Percentiles rank a stretch among this genome's conserved stretches.
These are phyloP conservation scores for Loxodonta africana DNA, from an alignment of 2,113 vertebrate species.

Conservation along the genomic window DNA sequence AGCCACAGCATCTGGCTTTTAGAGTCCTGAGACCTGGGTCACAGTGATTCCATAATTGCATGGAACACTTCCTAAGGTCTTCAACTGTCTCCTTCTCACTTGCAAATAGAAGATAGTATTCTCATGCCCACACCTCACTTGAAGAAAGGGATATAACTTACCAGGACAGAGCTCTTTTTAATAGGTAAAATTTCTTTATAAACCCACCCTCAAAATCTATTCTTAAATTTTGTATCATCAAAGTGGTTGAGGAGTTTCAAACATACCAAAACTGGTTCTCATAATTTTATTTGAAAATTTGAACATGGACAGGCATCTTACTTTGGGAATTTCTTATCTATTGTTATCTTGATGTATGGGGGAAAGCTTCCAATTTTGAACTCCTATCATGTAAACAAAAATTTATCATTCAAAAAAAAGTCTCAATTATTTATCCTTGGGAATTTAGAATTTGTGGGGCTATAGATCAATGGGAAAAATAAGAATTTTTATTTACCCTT, in stretches of 20 bases:
- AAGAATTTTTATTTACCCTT: neutral
- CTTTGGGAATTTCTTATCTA: neutral
- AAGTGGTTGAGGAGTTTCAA: neutral
- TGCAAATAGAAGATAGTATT: neutral
- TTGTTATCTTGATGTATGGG: neutral
- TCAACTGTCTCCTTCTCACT: neutral
- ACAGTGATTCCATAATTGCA: neutral
- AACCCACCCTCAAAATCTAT: neutral
- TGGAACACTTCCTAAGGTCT: neutral
- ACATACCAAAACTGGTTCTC: neutral
- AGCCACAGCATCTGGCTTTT: neutral
- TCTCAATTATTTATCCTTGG: neutral
- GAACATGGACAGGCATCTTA: neutral
- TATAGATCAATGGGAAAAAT: neutral
- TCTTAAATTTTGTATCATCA: neutral
- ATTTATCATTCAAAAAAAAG: neutral
- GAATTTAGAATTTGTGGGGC: neutral
- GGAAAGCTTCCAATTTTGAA: neutral
- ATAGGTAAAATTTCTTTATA: neutral
- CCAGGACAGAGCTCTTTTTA: neutral
- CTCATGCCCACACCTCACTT: neutral
- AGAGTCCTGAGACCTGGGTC: neutral
- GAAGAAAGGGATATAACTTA: neutral
- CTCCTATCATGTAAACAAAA: neutral
- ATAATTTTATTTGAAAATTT: conserved; percentile 33